phyloP scores from a whole-genome alignment of 2,797 vertebrate genomes.

The Xyrichtys novacula region DNA sequence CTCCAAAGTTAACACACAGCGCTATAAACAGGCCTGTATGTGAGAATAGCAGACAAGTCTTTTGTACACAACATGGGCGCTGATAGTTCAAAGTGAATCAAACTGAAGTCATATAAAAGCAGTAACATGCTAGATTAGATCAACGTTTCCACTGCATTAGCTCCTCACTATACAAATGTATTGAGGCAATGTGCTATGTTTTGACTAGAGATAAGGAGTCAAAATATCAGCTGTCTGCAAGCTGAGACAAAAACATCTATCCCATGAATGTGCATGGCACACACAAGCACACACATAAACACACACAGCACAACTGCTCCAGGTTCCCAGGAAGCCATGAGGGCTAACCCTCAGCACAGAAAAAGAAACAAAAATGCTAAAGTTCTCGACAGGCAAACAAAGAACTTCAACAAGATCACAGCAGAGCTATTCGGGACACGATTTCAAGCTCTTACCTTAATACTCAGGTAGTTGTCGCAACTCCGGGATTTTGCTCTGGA shows the following conservation, averaged over 20 bases:
- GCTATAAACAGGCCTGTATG: slow-evolving; percentile 19
- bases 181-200: slow-evolving; percentile 38
- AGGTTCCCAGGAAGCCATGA: background rate
- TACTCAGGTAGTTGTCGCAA: slow-evolving; percentile 86
- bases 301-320: background rate
- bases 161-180: background rate
- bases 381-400: background rate
- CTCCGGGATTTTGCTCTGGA: slow-evolving; percentile 85
- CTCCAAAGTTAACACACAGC: slow-evolving; percentile 22
- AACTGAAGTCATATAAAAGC: background rate
- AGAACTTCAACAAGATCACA: background rate
- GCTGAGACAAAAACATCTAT: slow-evolving; percentile 46
- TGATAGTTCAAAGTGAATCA: background rate
- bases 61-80: background rate
- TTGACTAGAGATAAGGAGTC: slow-evolving; percentile 45
- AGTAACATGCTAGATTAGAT: background rate
- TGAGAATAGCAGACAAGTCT: background rate
- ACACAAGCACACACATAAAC: slow-evolving; percentile 1
- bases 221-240: slow-evolving; percentile 44
- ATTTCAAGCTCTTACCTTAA: slow-evolving; percentile 81
- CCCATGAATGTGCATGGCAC: slow-evolving; percentile 20
- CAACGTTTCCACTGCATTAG: background rate
- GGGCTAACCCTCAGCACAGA: background rate
- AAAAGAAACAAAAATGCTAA: background rate
- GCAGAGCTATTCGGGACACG: background rate